Conservation (phyloP, 2,888 invertebrate species). For the Brenthis ino region DNA sequence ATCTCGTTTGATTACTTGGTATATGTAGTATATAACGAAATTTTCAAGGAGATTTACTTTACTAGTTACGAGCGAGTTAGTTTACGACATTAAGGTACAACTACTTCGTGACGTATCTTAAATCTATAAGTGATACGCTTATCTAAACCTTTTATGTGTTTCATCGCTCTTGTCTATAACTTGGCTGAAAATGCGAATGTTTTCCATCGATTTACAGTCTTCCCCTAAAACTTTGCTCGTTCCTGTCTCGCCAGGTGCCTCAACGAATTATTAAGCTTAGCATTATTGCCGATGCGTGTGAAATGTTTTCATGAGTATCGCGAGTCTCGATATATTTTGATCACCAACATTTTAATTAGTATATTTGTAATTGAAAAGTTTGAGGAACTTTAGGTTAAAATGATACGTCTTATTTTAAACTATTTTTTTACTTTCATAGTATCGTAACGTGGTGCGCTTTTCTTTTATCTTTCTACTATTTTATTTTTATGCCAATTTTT, state of each 20-base stretch:
- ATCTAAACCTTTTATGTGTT: constrained; percentile 48
- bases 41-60: background rate
- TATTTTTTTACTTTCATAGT: too few species aligned
- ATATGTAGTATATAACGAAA: background rate
- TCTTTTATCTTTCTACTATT: too few species aligned
- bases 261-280: constrained; percentile 68
- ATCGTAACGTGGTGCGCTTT: too few species aligned
- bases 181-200: constrained; percentile 71
- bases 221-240: constrained; percentile 72
- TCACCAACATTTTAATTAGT: constrained; percentile 65
- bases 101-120: constrained; percentile 15
- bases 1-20: too few species aligned
- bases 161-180: constrained; percentile 71
- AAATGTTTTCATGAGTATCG: constrained; percentile 70
- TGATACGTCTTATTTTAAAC: too few species aligned
- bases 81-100: background rate
- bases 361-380: constrained; percentile 76
- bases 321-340: constrained; percentile 58
- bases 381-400: constrained; percentile 32
- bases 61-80: background rate
- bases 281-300: constrained; percentile 75
- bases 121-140: constrained; percentile 18
- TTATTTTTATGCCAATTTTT: too few species aligned
- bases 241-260: constrained; percentile 69
- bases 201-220: constrained; percentile 71